A percentile compares a stretch with the other conserved stretches of the same genome.
phyloP scores from a whole-genome alignment of 2,113 vertebrate species.

The Parus major region DNA sequence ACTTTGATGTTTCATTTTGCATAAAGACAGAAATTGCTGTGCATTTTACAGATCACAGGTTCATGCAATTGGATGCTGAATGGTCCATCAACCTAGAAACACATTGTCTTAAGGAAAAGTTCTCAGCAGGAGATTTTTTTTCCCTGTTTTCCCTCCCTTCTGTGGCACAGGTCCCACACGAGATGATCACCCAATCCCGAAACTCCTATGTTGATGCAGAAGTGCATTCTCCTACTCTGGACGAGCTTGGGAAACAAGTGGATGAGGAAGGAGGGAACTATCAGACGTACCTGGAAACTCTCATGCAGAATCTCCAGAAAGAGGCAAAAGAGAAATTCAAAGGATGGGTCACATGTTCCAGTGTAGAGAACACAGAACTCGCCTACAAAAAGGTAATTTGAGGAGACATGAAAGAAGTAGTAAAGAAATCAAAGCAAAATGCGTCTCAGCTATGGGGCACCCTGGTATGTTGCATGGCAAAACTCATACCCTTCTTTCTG shows the following conservation, averaged over 20 bases:
- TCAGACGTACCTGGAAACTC: slow-evolving; percentile 83
- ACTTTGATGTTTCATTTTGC: background rate
- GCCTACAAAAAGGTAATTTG: slow-evolving; percentile 90
- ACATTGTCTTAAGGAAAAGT: background rate
- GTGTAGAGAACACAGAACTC: slow-evolving; percentile 88
- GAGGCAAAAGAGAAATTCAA: slow-evolving; percentile 94
- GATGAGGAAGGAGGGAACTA: slow-evolving; percentile 86
- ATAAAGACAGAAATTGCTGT: background rate
- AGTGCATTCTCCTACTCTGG: slow-evolving; percentile 84
- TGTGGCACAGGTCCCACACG: slow-evolving; percentile 87
- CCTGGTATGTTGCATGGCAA: background rate
- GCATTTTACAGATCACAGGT: background rate
- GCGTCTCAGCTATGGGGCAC: background rate
- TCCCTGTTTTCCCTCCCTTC: background rate
- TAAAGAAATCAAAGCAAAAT: slow-evolving; percentile 1
- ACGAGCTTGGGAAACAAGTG: slow-evolving; percentile 85
- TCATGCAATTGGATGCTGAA: background rate
- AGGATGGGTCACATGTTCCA: slow-evolving; percentile 89
- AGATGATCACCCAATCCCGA: slow-evolving; percentile 91
- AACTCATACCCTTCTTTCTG: background rate
- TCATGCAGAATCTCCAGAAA: slow-evolving; percentile 87
- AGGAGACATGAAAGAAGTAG: background rate
- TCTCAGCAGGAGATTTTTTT: background rate
- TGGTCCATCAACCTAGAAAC: background rate
- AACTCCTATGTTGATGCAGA: slow-evolving; percentile 92